These are phyloP conservation scores for Dendrocopos noguchii DNA, from an alignment of 2,113 vertebrate genomes.

Conservation along the genomic window DNA sequence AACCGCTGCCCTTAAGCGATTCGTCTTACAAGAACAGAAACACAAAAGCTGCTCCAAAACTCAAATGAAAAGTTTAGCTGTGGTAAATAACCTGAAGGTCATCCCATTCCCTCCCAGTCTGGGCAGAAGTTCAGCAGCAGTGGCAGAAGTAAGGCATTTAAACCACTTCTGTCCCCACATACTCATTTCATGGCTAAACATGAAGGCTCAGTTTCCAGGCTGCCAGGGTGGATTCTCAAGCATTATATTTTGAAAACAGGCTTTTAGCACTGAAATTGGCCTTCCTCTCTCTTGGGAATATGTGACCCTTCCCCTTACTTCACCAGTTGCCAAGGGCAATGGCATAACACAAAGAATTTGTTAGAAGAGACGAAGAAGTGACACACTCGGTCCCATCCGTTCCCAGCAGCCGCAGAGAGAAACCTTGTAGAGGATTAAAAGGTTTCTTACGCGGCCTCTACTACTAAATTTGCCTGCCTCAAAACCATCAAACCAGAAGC, in stretches of 20 bases:
- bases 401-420: background rate
- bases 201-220: background rate
- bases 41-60: constrained; percentile 1
- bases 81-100: background rate
- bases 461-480: background rate
- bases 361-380: background rate
- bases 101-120: background rate
- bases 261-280: background rate
- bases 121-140: background rate
- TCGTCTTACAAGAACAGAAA: background rate
- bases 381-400: background rate
- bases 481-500: background rate
- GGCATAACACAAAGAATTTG: background rate
- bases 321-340: background rate
- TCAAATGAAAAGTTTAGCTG: background rate
- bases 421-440: background rate
- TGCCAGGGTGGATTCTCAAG: background rate
- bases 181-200: background rate
- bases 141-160: background rate
- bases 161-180: background rate
- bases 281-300: background rate
- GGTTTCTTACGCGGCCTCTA: background rate
- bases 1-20: background rate
- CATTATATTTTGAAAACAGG: background rate
- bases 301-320: background rate